phyloP scores from a whole-genome alignment of 2,113 vertebrate species.

The Myocastor coypus region DNA sequence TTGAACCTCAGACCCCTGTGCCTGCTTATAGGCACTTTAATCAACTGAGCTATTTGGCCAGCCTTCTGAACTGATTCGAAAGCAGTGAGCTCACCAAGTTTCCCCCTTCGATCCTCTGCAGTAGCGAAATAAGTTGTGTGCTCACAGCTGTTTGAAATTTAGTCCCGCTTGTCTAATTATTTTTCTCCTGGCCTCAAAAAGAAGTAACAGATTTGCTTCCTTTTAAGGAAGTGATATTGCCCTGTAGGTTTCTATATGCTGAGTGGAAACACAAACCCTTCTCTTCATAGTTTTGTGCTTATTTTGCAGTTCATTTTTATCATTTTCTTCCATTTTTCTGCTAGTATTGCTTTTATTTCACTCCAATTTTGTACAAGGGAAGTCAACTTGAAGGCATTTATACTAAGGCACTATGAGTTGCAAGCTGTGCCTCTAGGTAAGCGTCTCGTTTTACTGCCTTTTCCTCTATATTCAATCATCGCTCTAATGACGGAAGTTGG shows the following conservation, averaged over 20 bases:
- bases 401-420: not conserved
- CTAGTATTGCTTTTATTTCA: not conserved
- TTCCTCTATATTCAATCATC: not conserved
- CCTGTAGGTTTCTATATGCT: not conserved
- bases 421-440: not conserved
- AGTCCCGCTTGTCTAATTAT: not conserved
- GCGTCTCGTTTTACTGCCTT: not conserved
- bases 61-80: too few species aligned
- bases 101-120: not conserved
- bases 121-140: not conserved
- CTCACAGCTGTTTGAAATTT: not conserved
- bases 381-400: not conserved
- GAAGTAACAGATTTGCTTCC: not conserved
- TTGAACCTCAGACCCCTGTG: too few species aligned
- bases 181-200: not conserved
- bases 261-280: not conserved
- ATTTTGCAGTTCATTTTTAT: not conserved
- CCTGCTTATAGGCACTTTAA: too few species aligned
- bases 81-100: not conserved
- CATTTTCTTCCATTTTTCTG: not conserved
- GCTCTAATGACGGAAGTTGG: not conserved
- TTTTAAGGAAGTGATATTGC: not conserved
- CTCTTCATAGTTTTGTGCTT: not conserved
- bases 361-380: not conserved
- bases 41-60: too few species aligned